Evolutionary conservation across 1,140 invertebrate species (phyloP).

Genomic region (Drosophila kepulauana): DNA sequence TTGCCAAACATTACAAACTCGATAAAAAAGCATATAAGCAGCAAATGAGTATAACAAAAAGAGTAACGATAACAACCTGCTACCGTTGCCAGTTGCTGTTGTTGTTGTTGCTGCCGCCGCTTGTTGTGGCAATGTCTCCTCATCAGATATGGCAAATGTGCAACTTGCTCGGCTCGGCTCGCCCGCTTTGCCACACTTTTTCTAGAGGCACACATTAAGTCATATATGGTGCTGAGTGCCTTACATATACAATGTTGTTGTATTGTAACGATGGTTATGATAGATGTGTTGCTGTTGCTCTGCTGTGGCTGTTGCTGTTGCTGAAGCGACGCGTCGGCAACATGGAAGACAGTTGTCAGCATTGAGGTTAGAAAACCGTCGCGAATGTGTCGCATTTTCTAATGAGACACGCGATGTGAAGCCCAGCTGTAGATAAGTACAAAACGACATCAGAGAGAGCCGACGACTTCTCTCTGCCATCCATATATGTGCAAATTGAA

Average conservation of each 20-base stretch:
- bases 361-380: conserved; percentile 78
- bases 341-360: conserved; percentile 40
- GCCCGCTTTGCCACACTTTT: conserved; percentile 61
- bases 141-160: conserved; percentile 37
- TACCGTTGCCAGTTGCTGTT: conserved; percentile 21
- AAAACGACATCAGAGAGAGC: conserved; percentile 33
- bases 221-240: conserved; percentile 66
- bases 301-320: background rate
- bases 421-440: conserved; percentile 44
- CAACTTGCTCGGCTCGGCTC: conserved; percentile 52
- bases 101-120: conserved; percentile 4
- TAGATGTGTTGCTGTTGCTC: conserved; percentile 23
- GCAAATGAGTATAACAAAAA: conserved; percentile 6
- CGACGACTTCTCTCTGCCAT: conserved; percentile 2
- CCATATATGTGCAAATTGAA: conserved; percentile 21
- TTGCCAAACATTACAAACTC: conserved; percentile 1
- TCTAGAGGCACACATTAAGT: conserved; percentile 43
- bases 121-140: conserved; percentile 24
- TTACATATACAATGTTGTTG: conserved; percentile 33
- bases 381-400: conserved; percentile 50
- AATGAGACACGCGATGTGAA: conserved; percentile 70
- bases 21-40: background rate
- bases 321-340: background rate
- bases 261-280: conserved; percentile 22
- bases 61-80: conserved; percentile 13